Percentiles rank a stretch among this genome's conserved stretches.
These are phyloP conservation scores for Araneus ventricosus DNA, from an alignment of 1,140 invertebrate species.

Conservation along the genomic window DNA sequence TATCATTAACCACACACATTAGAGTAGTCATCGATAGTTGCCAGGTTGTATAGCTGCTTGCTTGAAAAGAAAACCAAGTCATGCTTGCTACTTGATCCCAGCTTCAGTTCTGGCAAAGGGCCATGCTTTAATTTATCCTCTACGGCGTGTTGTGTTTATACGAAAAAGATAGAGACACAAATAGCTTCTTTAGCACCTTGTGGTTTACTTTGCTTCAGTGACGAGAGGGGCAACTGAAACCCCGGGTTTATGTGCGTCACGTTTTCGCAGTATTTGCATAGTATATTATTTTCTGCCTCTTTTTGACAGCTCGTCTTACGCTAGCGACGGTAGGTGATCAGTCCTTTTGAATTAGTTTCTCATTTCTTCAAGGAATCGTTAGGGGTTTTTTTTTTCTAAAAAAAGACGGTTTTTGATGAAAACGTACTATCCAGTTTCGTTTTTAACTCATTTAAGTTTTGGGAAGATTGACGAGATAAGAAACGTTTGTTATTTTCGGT, in stretches of 20 bases:
- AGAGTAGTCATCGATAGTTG: constrained; percentile 33
- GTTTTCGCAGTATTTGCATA: constrained; percentile 44
- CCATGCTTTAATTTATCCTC: constrained; percentile 50
- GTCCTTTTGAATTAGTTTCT: constrained; percentile 16
- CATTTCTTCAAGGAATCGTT: neutral
- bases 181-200: constrained; percentile 70
- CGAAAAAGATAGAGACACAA: constrained; percentile 56
- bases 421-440: neutral
- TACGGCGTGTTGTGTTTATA: constrained; percentile 49
- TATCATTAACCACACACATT: constrained; percentile 34
- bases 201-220: constrained; percentile 51
- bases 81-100: constrained; percentile 45
- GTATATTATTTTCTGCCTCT: neutral
- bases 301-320: constrained; percentile 30
- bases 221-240: neutral
- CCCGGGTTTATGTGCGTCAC: constrained; percentile 43
- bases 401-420: neutral
- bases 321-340: constrained; percentile 29
- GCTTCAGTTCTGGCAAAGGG: constrained; percentile 38
- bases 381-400: neutral
- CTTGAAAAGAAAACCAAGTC: constrained; percentile 33
- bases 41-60: constrained; percentile 11
- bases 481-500: too few species aligned
- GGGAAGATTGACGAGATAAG: too few species aligned
- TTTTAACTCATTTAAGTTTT: neutral